These are phyloP conservation scores for Corapipo altera DNA, from an alignment of 2,113 vertebrate genomes.

Conservation along the genomic window DNA sequence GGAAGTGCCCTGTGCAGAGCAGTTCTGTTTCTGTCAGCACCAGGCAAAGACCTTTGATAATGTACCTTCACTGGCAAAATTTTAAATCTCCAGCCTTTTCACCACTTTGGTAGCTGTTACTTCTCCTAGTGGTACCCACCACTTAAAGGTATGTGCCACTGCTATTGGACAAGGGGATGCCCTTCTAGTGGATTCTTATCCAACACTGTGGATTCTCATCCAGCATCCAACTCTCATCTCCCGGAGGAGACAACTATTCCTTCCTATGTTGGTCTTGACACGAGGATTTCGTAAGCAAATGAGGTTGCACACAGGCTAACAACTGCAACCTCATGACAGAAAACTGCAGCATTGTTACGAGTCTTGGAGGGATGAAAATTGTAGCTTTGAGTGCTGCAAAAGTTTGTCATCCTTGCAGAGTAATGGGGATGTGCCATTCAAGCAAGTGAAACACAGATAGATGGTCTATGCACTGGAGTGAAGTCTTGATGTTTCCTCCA, in stretches of 20 bases:
- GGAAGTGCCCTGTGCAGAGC: not conserved
- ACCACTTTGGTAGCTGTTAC: not conserved
- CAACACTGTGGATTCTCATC: not conserved
- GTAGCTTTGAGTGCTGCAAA: not conserved
- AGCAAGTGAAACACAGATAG: not conserved
- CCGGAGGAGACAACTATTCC: not conserved
- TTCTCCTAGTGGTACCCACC: not conserved
- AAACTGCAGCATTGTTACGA: not conserved
- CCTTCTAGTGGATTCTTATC: not conserved
- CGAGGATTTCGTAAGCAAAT: not conserved
- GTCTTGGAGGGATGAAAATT: not conserved
- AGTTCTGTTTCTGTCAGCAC: rapidly evolving
- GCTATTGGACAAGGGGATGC: too few relatives aligned
- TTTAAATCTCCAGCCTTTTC: not conserved
- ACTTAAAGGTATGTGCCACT: not conserved
- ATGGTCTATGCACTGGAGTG: not conserved
- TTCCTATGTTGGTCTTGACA: not conserved
- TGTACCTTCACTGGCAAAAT: not conserved
- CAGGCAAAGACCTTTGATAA: not conserved
- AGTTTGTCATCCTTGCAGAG: not conserved
- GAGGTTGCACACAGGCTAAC: not conserved
- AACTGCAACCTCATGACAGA: not conserved
- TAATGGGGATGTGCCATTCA: not conserved
- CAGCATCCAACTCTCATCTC: too few relatives aligned
- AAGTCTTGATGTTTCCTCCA: not conserved